Evolutionary conservation across 2,888 invertebrate genomes (phyloP), one percentile per base, ranked within the genome.

Genomic region (Caradrina clavipalpis): DNA sequence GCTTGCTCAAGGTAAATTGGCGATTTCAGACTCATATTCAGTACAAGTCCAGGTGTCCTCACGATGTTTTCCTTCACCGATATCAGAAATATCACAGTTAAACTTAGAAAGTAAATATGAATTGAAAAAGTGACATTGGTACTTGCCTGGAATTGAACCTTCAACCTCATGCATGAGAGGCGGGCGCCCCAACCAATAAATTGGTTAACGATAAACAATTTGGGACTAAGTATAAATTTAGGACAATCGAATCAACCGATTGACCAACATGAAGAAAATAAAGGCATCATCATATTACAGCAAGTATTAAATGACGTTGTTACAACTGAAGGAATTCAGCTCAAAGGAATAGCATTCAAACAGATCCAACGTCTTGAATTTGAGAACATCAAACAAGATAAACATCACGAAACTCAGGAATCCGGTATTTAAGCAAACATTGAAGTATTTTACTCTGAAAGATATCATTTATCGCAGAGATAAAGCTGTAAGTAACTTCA

Each of bases 391-490:
- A 69, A 68, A 67, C 58, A 65, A 81, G 61, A 73, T 69, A 68
- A 70, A 75, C 55, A 69, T 31, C 49, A 63, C 47, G 55, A 55
- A 49, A 69, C 59, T 69, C 55, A 42, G 54, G 73, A 73, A 77
- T 69, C 53, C 55, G 53, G 53, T 68, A 35, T 69, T 60, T 31
- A 55, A 57, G 70, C 56, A 64, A 79, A 84, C 69, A 70, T 73
- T 73, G 55, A 61, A 67, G 61, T 61, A 54, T 81, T 68, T 65
- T 22, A 15, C 69, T 61, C 26, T n/a, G 45, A 67, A 55, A 77
- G 80, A 84, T 82, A 82, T 59, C 63, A 42, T 69, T 84, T 79
- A 77, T 84, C 80, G 19, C 8, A 22, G 42, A 70, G 82, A 82
- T 84, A 74, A 71, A 74, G 35, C 19, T 17, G 58, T 31, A 59